Evolutionary conservation across 1,140 invertebrate genomes (phyloP), one percentile per base, ranked within the genome.

Genomic region (Hirudo medicinalis): DNA sequence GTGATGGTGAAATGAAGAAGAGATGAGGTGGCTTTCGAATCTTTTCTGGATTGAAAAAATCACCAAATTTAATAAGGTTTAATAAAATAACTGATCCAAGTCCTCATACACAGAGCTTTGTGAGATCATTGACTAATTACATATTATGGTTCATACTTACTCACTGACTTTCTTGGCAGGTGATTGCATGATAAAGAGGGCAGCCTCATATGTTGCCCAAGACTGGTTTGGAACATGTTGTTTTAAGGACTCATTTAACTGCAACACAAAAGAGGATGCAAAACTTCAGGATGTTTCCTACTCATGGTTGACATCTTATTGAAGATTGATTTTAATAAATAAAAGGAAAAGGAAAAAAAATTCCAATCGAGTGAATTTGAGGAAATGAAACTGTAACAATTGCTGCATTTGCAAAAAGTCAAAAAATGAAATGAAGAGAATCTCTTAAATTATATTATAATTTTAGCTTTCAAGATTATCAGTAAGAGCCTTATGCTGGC

Each of bases 91-190:
- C 15, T 49, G 43, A 15, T 49, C 43, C 9, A 0, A 5, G 43
- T 49, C 11, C 43, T 49, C 15, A 49, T 5, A 5, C 11, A 5
- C 13, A 8, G 0, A 17, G 15, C 15, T 11, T 49, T 49, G 13
- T 2, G 11, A 13, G 43, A 49, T 5, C 13, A 40, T 40, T 40
- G 4, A 49, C 15, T 49, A 49, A 17, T 17, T 49, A 17, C 13
- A 49, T 49, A 49, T 49, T 13, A 49, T 13, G 43, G 11, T 13
- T 49, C 9, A 49, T 49, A 49, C 91, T 89, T 84, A 97, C 93
- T 92, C 92, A 76, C 95, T 79, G 79, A 97, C 90, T 82, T 94
- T 95, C 84, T 94, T 94, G 4, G 92, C 92, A 0, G 97, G 90
- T 72, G 92, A 88, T 79, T 92, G 89, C 91, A 98, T 96, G 11